Evolutionary conservation across 2,113 vertebrate genomes (phyloP).

Genomic region (Trichomycterus rosablanca): DNA sequence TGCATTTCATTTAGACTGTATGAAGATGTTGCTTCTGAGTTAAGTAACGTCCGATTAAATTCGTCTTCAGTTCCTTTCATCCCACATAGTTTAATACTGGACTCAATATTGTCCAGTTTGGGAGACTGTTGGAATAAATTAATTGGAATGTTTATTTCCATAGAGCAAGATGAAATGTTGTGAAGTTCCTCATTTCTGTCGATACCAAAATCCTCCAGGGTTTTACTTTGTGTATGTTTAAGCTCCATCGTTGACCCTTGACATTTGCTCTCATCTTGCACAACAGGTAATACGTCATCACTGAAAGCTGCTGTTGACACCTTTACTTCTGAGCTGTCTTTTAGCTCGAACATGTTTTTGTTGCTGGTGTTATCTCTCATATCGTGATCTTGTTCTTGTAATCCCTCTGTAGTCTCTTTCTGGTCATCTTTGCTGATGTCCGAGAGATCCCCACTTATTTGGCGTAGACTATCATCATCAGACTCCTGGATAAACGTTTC

Average conservation of each 20-base stretch:
- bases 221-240: conserved; percentile 2
- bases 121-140: not conserved
- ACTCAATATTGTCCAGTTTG: not conserved
- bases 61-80: not conserved
- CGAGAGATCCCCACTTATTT: conserved; percentile 4
- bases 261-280: not conserved
- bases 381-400: not conserved
- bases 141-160: conserved; percentile 10
- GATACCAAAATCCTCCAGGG: not conserved
- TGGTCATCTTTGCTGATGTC: not conserved
- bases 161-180: not conserved
- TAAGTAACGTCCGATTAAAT: not conserved
- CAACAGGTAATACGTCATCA: conserved; percentile 6
- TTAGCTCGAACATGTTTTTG: not conserved
- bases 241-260: not conserved
- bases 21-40: not conserved
- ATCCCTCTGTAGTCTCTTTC: not conserved
- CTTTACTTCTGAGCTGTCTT: not conserved
- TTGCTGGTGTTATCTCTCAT: not conserved
- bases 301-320: not conserved
- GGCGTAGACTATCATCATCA: not conserved
- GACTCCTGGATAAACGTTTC: conserved; percentile 19
- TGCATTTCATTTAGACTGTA: not conserved
- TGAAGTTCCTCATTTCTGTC: not conserved
- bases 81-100: not conserved